Percentiles rank a stretch among this genome's conserved stretches.
These are phyloP conservation scores for Mastigias papua DNA, from an alignment of 30 jellyfish, hydroid and myxozoan genomes.

Conservation along the genomic window DNA sequence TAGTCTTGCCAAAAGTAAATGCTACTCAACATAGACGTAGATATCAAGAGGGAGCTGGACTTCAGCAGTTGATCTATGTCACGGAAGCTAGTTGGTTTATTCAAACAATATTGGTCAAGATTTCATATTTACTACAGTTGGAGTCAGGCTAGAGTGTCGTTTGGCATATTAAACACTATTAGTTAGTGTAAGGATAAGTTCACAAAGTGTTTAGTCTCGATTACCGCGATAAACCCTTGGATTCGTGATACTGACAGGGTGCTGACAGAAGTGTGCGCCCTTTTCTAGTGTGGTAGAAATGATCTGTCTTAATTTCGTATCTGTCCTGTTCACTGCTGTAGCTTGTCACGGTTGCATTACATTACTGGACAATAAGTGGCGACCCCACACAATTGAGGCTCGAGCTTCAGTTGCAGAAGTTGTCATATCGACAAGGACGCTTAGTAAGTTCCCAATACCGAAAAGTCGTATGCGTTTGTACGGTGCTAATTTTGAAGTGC, in stretches of 20 bases:
- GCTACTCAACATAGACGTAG: slow-evolving; percentile 65
- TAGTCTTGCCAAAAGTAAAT: slow-evolving; percentile 53
- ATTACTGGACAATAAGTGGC: slow-evolving; percentile 88
- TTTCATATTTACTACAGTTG: not conserved
- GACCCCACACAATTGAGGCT: slow-evolving; percentile 78
- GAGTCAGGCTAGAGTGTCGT: slow-evolving; percentile 29
- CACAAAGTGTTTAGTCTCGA: slow-evolving; percentile 20
- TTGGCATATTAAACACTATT: slow-evolving; percentile 4
- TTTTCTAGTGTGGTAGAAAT: slow-evolving; percentile 60
- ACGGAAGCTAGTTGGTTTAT: slow-evolving; percentile 59
- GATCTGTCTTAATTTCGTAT: slow-evolving; percentile 27
- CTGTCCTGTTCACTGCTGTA: slow-evolving; percentile 38
- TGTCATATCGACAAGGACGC: slow-evolving; percentile 85
- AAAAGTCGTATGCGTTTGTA: slow-evolving; percentile 58
- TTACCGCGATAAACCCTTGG: slow-evolving; percentile 64
- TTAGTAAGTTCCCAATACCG: slow-evolving; percentile 70
- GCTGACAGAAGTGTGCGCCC: slow-evolving; percentile 83
- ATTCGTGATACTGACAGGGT: slow-evolving; percentile 79
- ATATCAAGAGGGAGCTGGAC: slow-evolving; percentile 49
- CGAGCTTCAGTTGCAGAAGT: slow-evolving; percentile 93
- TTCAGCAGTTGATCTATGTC: slow-evolving; percentile 67
- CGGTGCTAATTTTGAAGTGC: slow-evolving; percentile 88
- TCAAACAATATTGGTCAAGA: slow-evolving; percentile 36
- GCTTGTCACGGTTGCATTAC: slow-evolving; percentile 80
- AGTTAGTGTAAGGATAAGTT: slow-evolving; percentile 12